phyloP scores from a whole-genome alignment of 2,113 vertebrate genomes.

The Taxidea taxus region DNA sequence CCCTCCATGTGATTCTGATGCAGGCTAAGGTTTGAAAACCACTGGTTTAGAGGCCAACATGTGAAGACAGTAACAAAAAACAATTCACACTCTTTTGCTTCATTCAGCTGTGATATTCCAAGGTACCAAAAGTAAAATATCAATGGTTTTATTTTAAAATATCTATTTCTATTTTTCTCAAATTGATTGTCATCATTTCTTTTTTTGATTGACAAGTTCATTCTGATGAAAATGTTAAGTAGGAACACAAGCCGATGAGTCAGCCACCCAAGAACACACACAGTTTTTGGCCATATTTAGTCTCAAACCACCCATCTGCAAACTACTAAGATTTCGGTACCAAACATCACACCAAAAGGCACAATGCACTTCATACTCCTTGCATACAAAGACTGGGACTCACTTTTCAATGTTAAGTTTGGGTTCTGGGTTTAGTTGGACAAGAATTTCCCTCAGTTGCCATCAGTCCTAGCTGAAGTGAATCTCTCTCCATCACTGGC shows the following conservation, averaged over 20 bases:
- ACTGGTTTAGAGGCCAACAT: not conserved
- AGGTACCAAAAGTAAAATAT: conserved; percentile 57
- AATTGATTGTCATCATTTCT: conserved; percentile 62
- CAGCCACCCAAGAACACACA: not conserved
- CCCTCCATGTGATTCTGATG: not conserved
- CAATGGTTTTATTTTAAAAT: conserved; percentile 68
- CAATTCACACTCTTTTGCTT: conserved; percentile 29
- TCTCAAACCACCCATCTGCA: not conserved
- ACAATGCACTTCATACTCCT: conserved; percentile 11
- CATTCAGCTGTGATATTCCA: conserved; percentile 57
- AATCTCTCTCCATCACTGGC: not conserved
- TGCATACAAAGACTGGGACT: not conserved
- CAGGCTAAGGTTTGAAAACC: conserved; percentile 36
- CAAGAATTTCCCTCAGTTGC: conserved; percentile 32
- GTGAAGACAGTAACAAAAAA: not conserved
- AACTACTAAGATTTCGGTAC: not conserved
- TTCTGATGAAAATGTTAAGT: conserved; percentile 49
- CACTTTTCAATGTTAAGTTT: conserved; percentile 47
- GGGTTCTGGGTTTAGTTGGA: conserved; percentile 15
- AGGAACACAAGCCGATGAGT: not conserved
- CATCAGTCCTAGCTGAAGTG: conserved; percentile 41
- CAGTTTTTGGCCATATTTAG: not conserved
- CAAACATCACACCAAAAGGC: conserved; percentile 43
- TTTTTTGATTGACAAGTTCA: conserved; percentile 18
- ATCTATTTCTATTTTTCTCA: conserved; percentile 47